Percentiles rank a stretch among this genome's conserved stretches.
These are phyloP conservation scores for Chiloscyllium punctatum DNA, from an alignment of 2,797 vertebrate species.

Conservation along the genomic window DNA sequence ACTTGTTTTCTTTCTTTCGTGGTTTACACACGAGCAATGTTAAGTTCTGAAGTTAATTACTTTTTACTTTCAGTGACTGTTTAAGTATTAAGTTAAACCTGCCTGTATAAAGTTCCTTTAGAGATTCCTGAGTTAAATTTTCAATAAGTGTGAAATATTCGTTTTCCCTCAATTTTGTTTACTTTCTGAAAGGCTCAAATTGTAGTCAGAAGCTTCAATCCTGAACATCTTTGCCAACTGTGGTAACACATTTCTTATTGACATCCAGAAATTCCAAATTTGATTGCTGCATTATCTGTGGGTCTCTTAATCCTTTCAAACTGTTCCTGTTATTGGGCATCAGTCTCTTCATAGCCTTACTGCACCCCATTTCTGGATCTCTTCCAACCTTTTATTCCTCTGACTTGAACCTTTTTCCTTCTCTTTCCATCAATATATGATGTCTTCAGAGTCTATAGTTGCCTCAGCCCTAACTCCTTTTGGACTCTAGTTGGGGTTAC, in stretches of 20 bases:
- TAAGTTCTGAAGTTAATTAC: neutral
- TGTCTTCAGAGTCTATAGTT: neutral
- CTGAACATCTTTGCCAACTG: neutral
- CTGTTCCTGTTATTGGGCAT: neutral
- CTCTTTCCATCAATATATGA: neutral
- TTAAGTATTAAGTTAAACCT: neutral
- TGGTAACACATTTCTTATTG: neutral
- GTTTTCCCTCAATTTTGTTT: neutral
- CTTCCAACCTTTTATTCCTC: neutral
- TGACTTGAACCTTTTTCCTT: neutral
- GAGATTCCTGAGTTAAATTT: neutral
- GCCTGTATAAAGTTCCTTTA: neutral
- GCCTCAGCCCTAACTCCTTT: neutral
- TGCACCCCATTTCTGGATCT: neutral
- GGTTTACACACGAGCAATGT: neutral
- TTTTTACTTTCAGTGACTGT: neutral
- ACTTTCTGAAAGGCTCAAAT: neutral
- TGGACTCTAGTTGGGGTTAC: no score
- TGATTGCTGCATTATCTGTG: neutral
- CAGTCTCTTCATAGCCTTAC: neutral
- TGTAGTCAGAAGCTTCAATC: neutral
- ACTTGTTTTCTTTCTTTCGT: neutral
- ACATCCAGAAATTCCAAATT: no score
- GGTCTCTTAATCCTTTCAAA: neutral
- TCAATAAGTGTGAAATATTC: neutral